Evolutionary conservation across 1,140 invertebrate species (phyloP).

Genomic region (Hycleus cichorii): DNA sequence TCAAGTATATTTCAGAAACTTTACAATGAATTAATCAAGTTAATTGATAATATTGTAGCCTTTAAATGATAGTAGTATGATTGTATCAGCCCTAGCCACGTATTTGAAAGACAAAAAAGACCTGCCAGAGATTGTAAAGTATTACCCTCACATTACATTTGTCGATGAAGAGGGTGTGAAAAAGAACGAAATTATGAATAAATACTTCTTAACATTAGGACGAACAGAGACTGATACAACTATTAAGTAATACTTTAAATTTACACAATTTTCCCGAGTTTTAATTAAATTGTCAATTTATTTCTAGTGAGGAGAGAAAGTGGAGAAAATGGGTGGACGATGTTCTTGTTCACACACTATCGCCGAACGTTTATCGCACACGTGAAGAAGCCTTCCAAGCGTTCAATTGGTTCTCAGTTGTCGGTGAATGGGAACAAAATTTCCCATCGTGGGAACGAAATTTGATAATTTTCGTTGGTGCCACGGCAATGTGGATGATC

Average conservation of each 20-base stretch:
- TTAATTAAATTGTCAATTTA: not conserved
- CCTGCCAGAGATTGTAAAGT: conserved; percentile 67
- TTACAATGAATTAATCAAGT: not conserved
- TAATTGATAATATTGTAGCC: conserved; percentile 50
- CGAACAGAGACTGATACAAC: conserved; percentile 34
- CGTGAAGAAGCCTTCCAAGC: conserved; percentile 76
- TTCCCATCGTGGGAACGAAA: conserved; percentile 80
- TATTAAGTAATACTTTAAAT: conserved; percentile 53
- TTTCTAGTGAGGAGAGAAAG: conserved; percentile 77
- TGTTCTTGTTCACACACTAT: conserved; percentile 83
- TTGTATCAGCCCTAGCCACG: conserved; percentile 81
- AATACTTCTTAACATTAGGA: conserved; percentile 86
- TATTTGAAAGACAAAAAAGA: conserved; percentile 60
- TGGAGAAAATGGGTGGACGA: conserved; percentile 95
- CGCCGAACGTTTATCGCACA: conserved; percentile 94
- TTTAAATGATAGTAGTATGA: conserved; percentile 89
- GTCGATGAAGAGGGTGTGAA: conserved; percentile 60
- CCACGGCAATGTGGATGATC: conserved; percentile 89
- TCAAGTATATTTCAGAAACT: conserved; percentile 45
- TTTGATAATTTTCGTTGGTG: conserved; percentile 90
- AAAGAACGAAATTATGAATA: conserved; percentile 80
- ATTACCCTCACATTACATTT: conserved; percentile 70
- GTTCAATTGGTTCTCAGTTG: conserved; percentile 85
- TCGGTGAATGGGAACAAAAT: conserved; percentile 85
- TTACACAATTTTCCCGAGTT: conserved; percentile 3